A percentile compares a stretch with the other conserved stretches of the same genome.
These are phyloP conservation scores for Charanyca ferruginea DNA, from an alignment of 2,888 invertebrate genomes.

Conservation along the genomic window DNA sequence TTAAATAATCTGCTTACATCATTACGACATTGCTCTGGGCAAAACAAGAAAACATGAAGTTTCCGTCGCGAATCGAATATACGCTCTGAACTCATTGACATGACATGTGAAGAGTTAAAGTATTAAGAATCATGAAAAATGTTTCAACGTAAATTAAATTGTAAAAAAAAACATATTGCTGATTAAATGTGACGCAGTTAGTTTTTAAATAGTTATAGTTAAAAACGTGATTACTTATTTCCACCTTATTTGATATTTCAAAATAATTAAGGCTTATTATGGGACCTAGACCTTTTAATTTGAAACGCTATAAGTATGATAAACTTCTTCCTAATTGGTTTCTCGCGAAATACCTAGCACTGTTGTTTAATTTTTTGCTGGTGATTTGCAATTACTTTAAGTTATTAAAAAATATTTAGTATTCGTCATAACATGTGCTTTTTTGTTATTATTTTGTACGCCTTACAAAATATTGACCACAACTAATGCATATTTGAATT, in stretches of 20 bases:
- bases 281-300: constrained; percentile 46
- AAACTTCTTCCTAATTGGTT: constrained; percentile 20
- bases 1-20: too few relatives aligned
- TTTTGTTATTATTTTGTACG: background rate
- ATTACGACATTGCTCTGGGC: too few relatives aligned
- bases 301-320: constrained; percentile 9
- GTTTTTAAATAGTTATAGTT: background rate
- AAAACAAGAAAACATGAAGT: too few relatives aligned
- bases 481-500: constrained; percentile 1
- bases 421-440: background rate
- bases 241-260: constrained; percentile 8
- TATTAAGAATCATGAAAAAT: too few relatives aligned
- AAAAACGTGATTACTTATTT: constrained; percentile 2
- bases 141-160: too few relatives aligned
- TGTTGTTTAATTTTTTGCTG: constrained; percentile 6
- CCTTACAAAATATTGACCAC: background rate
- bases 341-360: constrained; percentile 7
- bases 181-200: background rate
- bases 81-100: too few relatives aligned
- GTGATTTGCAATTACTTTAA: background rate
- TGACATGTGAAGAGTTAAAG: too few relatives aligned
- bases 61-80: too few relatives aligned
- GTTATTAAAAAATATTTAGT: background rate
- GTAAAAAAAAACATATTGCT: background rate
- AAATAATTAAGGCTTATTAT: constrained; percentile 4